Percentiles rank a stretch among this genome's conserved stretches.
These are phyloP conservation scores for Caerostris darwini DNA, from an alignment of 1,140 invertebrate species.

Conservation along the genomic window DNA sequence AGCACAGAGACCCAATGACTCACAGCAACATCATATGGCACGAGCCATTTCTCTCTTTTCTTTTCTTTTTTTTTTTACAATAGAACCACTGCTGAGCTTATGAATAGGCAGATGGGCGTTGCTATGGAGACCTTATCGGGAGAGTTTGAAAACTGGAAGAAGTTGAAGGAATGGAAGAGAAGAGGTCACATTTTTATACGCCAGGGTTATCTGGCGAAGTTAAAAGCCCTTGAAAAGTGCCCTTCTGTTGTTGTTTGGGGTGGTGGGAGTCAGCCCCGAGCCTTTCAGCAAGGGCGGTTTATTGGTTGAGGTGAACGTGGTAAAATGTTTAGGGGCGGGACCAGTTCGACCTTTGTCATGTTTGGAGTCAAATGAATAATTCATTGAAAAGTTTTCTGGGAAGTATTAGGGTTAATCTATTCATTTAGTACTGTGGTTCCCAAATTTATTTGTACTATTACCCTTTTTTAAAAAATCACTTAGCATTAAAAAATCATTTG, in stretches of 20 bases:
- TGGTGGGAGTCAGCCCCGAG: background rate
- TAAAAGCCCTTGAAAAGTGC: slow-evolving; percentile 38
- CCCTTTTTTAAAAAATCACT: too few species aligned
- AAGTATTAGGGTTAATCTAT: too few species aligned
- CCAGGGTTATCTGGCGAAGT: slow-evolving; percentile 35
- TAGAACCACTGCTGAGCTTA: background rate
- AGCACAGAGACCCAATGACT: background rate
- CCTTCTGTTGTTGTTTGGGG: background rate
- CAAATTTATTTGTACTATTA: too few species aligned
- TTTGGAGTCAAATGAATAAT: background rate
- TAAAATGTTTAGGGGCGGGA: background rate
- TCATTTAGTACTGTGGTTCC: too few species aligned
- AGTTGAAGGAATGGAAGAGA: slow-evolving; percentile 12
- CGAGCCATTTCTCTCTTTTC: background rate
- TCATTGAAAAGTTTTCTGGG: background rate
- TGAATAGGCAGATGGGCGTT: slow-evolving; percentile 34
- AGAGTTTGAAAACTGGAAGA: slow-evolving; percentile 28
- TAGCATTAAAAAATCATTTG: too few species aligned
- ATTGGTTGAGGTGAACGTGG: background rate
- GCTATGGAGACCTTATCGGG: slow-evolving; percentile 22
- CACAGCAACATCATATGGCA: background rate
- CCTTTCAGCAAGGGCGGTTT: background rate
- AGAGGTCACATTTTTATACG: slow-evolving; percentile 35
- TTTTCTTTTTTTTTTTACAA: background rate
- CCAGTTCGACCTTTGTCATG: background rate